phyloP scores from a whole-genome alignment of 2,113 vertebrate genomes.

The Chamaea fasciata region DNA sequence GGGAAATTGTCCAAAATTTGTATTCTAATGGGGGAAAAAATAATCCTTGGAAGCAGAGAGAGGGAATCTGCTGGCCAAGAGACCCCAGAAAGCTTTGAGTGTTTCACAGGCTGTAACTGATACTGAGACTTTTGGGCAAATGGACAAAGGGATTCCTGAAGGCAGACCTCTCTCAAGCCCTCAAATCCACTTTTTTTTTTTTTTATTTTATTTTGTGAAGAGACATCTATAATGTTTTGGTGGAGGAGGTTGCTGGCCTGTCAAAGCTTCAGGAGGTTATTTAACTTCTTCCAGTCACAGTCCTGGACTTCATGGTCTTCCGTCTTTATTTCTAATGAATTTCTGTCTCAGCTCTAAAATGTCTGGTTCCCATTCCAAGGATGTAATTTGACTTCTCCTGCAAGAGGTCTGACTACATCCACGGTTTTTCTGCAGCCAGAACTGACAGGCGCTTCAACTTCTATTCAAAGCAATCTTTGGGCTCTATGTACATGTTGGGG shows the following conservation, averaged over 20 bases:
- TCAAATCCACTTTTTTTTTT: not conserved
- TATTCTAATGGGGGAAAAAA: constrained; percentile 32
- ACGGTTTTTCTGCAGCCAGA: not conserved
- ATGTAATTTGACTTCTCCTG: constrained; percentile 22
- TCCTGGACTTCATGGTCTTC: not conserved
- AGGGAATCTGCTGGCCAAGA: constrained; percentile 36
- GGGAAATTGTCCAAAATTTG: constrained; percentile 45
- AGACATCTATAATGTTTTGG: constrained; percentile 13
- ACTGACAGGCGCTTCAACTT: not conserved
- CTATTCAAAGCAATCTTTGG: not conserved
- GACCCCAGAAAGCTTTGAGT: constrained; percentile 21
- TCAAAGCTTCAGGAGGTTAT: not conserved
- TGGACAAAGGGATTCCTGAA: constrained; percentile 51
- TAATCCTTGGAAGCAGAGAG: constrained; percentile 41
- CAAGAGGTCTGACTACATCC: not conserved
- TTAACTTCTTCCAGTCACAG: constrained; percentile 30
- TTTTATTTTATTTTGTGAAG: not conserved
- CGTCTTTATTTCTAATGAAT: constrained; percentile 1
- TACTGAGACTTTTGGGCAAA: constrained; percentile 46
- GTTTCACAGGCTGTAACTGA: constrained; percentile 32
- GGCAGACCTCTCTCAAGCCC: constrained; percentile 33
- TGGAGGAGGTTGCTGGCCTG: constrained; percentile 29
- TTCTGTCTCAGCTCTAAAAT: constrained; percentile 22
- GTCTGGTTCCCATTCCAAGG: constrained; percentile 36
- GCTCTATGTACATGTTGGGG: not conserved